Percentiles rank a stretch among this genome's conserved stretches.
Evolutionary conservation across 2,797 vertebrate genomes (phyloP).

Genomic region (Anguilla marmorata): DNA sequence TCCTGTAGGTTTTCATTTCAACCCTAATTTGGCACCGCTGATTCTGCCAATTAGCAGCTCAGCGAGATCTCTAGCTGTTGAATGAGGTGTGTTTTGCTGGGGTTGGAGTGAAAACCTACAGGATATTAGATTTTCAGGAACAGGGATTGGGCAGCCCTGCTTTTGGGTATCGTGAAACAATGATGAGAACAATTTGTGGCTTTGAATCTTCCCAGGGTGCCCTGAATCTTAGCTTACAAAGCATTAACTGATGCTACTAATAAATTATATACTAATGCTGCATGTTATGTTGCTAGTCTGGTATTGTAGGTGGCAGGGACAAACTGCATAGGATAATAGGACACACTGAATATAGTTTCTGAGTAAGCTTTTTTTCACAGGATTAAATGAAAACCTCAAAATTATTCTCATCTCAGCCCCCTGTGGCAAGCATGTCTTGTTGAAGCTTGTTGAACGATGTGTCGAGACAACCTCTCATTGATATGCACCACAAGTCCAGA

Average conservation of each 20-base stretch:
- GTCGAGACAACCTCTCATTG: background rate
- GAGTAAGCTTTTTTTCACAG: no score
- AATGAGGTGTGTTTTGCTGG: no score
- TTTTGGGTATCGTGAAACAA: background rate
- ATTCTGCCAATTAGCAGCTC: no score
- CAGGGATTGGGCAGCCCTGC: no score
- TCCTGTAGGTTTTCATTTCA: background rate
- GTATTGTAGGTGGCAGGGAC: background rate
- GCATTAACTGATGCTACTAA: background rate
- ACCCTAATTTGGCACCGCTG: no score
- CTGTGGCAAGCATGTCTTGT: background rate
- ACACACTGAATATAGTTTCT: background rate
- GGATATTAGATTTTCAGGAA: no score
- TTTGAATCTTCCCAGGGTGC: background rate
- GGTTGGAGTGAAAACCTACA: no score
- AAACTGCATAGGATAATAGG: background rate
- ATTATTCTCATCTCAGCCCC: background rate
- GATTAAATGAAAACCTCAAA: background rate
- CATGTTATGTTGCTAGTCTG: no score
- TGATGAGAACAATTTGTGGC: background rate
- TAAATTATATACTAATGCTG: no score
- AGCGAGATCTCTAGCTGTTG: no score
- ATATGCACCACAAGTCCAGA: background rate
- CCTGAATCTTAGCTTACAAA: background rate
- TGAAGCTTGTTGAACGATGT: background rate